Percentiles rank a stretch among this genome's conserved stretches.
Evolutionary conservation across 1,140 invertebrate species (phyloP).

Genomic region (Plodia interpunctella): DNA sequence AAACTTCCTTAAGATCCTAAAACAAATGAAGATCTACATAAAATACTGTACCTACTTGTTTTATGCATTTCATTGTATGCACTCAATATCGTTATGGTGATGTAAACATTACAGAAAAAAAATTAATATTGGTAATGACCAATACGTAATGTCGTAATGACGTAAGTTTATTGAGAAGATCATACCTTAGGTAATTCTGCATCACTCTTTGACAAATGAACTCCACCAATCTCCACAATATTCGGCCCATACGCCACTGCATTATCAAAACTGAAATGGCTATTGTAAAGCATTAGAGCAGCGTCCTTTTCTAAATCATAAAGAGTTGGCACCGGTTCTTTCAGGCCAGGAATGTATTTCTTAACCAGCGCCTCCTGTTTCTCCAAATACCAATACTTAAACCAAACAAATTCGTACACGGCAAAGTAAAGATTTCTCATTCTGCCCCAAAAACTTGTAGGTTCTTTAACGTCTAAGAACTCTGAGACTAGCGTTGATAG

Average conservation of each 20-base stretch:
- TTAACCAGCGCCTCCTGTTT: constrained; percentile 56
- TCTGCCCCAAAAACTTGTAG: constrained; percentile 53
- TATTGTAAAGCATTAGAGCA: constrained; percentile 72
- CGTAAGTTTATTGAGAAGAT: too few species aligned
- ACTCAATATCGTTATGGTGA: too few species aligned
- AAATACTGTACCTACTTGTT: too few species aligned
- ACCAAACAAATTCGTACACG: constrained; percentile 52
- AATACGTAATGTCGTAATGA: too few species aligned
- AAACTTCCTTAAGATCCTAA: constrained; percentile 77
- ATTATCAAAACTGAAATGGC: constrained; percentile 65
- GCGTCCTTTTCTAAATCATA: constrained; percentile 70
- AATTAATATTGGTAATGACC: too few species aligned
- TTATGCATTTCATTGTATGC: too few species aligned
- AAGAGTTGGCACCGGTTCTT: constrained; percentile 63
- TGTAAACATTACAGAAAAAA: background rate
- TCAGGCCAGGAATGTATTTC: constrained; percentile 49
- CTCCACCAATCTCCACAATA: constrained; percentile 79
- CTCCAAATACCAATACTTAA: constrained; percentile 50
- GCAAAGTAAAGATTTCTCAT: constrained; percentile 58
- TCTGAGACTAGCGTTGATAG: constrained; percentile 71
- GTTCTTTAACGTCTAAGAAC: constrained; percentile 57
- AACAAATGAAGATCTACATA: constrained; percentile 30
- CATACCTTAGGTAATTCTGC: constrained; percentile 45
- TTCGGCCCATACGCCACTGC: constrained; percentile 73
- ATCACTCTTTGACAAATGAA: constrained; percentile 71